Percentiles rank a stretch among this genome's conserved stretches.
Conservation (phyloP, 2,797 vertebrate species). For the Triplophysa bombifrons region DNA sequence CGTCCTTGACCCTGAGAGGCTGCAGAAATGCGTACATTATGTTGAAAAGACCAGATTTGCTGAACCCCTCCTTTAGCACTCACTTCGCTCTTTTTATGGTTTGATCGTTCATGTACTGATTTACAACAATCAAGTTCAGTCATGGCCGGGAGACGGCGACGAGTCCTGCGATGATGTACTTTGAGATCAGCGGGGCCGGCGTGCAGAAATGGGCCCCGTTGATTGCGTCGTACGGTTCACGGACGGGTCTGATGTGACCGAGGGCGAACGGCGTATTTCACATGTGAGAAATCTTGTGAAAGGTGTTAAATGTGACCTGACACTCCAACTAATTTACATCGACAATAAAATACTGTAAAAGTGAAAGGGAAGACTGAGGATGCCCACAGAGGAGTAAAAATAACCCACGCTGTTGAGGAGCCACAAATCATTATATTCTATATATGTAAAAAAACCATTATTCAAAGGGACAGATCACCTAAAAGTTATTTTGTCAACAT, state of each 20-base stretch:
- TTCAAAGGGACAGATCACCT: neutral
- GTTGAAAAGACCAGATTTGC: slow-evolving; percentile 42
- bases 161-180: slow-evolving; percentile 39
- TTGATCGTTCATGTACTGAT: slow-evolving; percentile 64
- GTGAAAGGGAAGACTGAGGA: slow-evolving; percentile 26
- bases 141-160: slow-evolving; percentile 25
- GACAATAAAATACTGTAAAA: slow-evolving; percentile 29
- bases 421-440: neutral
- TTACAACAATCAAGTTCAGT: slow-evolving; percentile 65
- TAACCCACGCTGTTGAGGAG: neutral
- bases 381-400: slow-evolving; percentile 11
- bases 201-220: slow-evolving; percentile 27
- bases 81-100: slow-evolving; percentile 59
- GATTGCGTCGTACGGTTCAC: slow-evolving; percentile 51
- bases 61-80: slow-evolving; percentile 52
- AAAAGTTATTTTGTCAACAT: neutral
- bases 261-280: slow-evolving; percentile 43
- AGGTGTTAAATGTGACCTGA: slow-evolving; percentile 24
- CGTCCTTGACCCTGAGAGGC: slow-evolving; percentile 69
- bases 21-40: slow-evolving; percentile 49
- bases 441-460: neutral
- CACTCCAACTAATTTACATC: slow-evolving; percentile 32
- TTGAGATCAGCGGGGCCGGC: slow-evolving; percentile 1
- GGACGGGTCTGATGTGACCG: slow-evolving; percentile 32
- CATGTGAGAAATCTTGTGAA: slow-evolving; percentile 19